Evolutionary conservation across 2,888 invertebrate genomes (phyloP).

Genomic region (Elgonia sp.): DNA sequence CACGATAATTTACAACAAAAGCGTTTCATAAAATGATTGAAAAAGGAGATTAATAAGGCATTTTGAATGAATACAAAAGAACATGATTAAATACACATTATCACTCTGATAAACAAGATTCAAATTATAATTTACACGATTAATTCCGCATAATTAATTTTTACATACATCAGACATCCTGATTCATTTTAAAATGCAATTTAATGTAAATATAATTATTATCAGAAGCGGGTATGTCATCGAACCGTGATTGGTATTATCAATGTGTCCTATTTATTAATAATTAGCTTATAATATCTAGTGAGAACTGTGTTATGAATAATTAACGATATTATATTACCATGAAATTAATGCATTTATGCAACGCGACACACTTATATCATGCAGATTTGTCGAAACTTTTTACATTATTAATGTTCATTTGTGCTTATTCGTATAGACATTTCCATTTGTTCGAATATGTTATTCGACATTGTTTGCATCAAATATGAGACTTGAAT

Average conservation of each 20-base stretch:
- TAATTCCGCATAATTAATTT: slow-evolving; percentile 8
- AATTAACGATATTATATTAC: slow-evolving; percentile 57
- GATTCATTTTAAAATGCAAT: slow-evolving; percentile 38
- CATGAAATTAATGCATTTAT: slow-evolving; percentile 60
- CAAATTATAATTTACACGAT: neutral
- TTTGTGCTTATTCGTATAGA: slow-evolving; percentile 1
- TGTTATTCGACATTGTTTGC: slow-evolving; percentile 26
- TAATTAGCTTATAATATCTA: slow-evolving; percentile 65
- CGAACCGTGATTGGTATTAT: slow-evolving; percentile 64
- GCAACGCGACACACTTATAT: slow-evolving; percentile 54
- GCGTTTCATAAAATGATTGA: too few relatives aligned
- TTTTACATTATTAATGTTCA: slow-evolving; percentile 51
- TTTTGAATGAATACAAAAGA: too few relatives aligned
- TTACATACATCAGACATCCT: neutral
- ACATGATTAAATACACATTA: too few relatives aligned
- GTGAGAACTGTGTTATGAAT: slow-evolving; percentile 70
- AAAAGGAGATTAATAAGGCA: too few relatives aligned
- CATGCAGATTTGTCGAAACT: slow-evolving; percentile 49
- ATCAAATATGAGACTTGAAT: slow-evolving; percentile 23
- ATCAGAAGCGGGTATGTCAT: slow-evolving; percentile 25
- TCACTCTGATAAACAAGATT: too few relatives aligned
- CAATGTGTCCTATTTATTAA: slow-evolving; percentile 61
- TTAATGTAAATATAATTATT: slow-evolving; percentile 57
- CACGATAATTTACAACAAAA: too few relatives aligned
- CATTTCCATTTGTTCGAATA: slow-evolving; percentile 45